Evolutionary conservation across 2,888 invertebrate species (phyloP), one percentile per base, ranked within the genome.

Genomic region (Brassicogethes aeneus): DNA sequence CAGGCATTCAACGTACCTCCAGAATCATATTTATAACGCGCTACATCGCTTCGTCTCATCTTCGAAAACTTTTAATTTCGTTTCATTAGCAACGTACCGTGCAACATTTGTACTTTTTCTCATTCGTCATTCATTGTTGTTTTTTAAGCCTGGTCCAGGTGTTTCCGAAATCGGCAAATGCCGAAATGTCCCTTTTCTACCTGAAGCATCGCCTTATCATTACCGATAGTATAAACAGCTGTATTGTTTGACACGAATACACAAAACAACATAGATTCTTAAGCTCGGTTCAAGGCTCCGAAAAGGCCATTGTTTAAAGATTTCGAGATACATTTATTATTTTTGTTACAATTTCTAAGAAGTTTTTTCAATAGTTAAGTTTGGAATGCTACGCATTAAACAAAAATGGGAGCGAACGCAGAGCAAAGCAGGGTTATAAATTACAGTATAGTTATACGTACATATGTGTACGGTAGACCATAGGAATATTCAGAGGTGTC

Each of bases 161-260:
- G 54, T 52, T 52, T 41, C 46, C 48, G 50, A 48, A 10, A 23
- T 23, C 10, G 5, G 23, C 23, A 23, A 23, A 23, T 23, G 23
- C 23, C 23, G 44, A 13, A 14, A 14, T 33, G 39, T 41, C 39
- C 40, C 44, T 54, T 52, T 48, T 55, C 56, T 60, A 60, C 60
- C 60, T 60, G 59, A n/a, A n/a, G 51, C 48, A 55, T 56, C 55
- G 50, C 53, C 53, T 59, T 59, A 59, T 60, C 60, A 60, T 59
- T 58, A 55, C 46, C 48, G 48, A 53, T 56, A 57, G 56, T 56
- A 53, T 58, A 57, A 59, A 57, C 59, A 60, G 53, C 56, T 59
- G 60, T 49, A 51, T 60, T 58, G 59, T 60, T 59, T 60, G 60
- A 56, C 58, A 52, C 54, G 53, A 50, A 49, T 50, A 49, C 43